A percentile compares a stretch with the other conserved stretches of the same genome.
These are phyloP conservation scores for Otocyon megalotis DNA, from an alignment of 2,113 vertebrate species.

Conservation along the genomic window DNA sequence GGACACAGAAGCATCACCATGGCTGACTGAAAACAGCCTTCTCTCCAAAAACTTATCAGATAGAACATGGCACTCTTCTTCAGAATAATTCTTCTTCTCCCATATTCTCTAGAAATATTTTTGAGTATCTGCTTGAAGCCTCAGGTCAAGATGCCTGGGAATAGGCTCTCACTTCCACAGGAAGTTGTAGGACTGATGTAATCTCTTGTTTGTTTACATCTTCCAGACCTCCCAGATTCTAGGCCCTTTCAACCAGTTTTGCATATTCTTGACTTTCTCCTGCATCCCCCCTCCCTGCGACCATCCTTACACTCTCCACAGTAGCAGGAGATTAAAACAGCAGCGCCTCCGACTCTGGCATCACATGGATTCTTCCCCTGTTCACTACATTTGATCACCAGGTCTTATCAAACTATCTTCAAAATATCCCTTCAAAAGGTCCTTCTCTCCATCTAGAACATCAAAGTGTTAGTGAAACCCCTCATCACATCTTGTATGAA, in stretches of 20 bases:
- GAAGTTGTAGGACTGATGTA: not conserved
- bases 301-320: not conserved
- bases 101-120: not conserved
- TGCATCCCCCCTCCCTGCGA: not conserved
- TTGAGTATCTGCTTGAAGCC: not conserved
- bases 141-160: not conserved
- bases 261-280: not conserved
- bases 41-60: not conserved
- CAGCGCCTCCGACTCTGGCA: not conserved
- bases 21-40: not conserved
- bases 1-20: not conserved
- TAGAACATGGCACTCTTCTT: not conserved
- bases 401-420: not conserved
- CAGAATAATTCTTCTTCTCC: not conserved
- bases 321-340: not conserved
- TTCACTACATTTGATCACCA: not conserved
- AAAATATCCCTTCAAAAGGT: not conserved
- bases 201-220: not conserved
- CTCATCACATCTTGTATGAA: not conserved
- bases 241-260: not conserved
- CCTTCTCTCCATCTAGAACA: not conserved
- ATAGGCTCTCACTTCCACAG: not conserved
- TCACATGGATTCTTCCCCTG: too few species aligned
- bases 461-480: not conserved
- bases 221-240: not conserved